Evolutionary conservation across 2,797 vertebrate species (phyloP), one percentile per base, ranked within the genome.

Genomic region (Spea hammondii): DNA sequence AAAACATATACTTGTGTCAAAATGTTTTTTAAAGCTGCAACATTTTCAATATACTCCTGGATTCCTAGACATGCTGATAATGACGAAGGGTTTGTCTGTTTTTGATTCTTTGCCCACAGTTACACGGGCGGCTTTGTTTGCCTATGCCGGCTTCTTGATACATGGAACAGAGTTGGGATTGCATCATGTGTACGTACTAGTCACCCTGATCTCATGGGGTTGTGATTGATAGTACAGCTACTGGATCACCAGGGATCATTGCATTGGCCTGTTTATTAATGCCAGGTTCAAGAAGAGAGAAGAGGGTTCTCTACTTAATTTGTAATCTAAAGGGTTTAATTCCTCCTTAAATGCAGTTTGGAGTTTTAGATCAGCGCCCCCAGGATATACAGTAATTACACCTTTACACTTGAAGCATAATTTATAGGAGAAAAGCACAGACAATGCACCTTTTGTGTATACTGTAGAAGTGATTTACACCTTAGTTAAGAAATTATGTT

Each of bases 401-500:
- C 14, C 60, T 73, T 51, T 67, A 67, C 10, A 60, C 47, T 47
- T 72, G 46, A 67, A 79, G 9, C 48, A n/a, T 68, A 50, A 60
- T 68, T 57, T 67, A 60, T 73, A 50, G 53, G 44, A 48, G n/a
- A 55, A 53, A 45, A 54, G 14, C 46, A 59, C 12, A 48, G 55
- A 17, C 47, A 57, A 59, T 14, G 9, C 53, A 50, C 14, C 53
- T 14, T 65, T 57, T 8, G 46, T 9, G 50, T 70, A 47, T 54
- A 47, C 70, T 60, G 12, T 60, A 59, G 65, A 8, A 50, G 17
- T 72, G 45, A 78, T 60, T 73, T 79, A 67, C 77, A 67, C 12
- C 53, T 72, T 10, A 6, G 53, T 32, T 79, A 8, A 59, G 55
- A 11, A 79, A 51, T 45, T 47, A 73, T 51, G 51, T 66, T 67